Evolutionary conservation across 2,113 vertebrate species (phyloP).

Genomic region (Lepus timidus): DNA sequence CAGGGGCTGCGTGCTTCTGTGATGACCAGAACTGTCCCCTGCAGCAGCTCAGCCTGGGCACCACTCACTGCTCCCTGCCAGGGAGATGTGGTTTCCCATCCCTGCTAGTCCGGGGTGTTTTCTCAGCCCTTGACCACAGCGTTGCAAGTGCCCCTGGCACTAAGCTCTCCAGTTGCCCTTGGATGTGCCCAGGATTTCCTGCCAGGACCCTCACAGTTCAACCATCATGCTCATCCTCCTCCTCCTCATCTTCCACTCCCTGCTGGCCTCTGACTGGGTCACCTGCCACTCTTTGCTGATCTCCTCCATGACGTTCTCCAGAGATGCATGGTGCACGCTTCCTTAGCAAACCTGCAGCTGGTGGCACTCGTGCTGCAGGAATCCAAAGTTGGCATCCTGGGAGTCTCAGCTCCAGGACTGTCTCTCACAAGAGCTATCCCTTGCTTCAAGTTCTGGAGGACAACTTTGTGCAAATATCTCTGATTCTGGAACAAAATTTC

Average conservation of each 20-base stretch:
- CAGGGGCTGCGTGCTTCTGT: not conserved
- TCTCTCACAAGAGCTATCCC: not conserved
- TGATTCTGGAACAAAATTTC: not conserved
- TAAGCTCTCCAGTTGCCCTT: not conserved
- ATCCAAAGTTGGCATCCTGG: not conserved
- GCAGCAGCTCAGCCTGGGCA: no score
- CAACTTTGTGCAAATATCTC: rapidly evolving
- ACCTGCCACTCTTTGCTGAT: not conserved
- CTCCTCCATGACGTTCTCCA: not conserved
- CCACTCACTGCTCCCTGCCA: not conserved
- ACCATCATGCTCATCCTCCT: not conserved
- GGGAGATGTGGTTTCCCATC: not conserved
- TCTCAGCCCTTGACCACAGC: not conserved
- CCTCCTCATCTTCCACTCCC: not conserved
- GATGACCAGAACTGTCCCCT: not conserved
- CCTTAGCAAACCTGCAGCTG: not conserved
- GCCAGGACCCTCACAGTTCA: not conserved
- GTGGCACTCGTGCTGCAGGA: not conserved
- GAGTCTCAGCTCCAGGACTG: not conserved
- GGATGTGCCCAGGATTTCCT: not conserved
- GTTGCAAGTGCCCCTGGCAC: not conserved
- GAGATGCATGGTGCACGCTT: not conserved
- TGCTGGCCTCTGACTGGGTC: not conserved
- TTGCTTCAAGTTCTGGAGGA: not conserved
- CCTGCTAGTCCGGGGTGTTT: not conserved